phyloP scores from a whole-genome alignment of 2,797 vertebrate species.

The Aplochiton taeniatus region DNA sequence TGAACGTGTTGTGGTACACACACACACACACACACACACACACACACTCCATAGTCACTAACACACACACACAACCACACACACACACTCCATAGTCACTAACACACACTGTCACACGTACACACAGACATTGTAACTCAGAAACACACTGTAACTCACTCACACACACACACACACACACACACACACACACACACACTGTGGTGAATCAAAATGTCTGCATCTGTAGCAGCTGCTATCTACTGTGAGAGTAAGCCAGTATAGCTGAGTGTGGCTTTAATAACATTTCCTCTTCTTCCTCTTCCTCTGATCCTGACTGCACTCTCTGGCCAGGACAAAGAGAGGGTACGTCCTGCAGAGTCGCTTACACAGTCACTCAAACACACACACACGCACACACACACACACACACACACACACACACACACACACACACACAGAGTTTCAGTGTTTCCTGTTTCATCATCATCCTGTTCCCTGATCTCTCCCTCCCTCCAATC shows the following conservation, averaged over 20 bases:
- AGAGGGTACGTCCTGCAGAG: constrained; percentile 66
- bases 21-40: neutral
- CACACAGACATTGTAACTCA: too few species aligned
- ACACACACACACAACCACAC: constrained; percentile 8
- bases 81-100: neutral
- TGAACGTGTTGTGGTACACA: constrained; percentile 85
- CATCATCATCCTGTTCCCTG: constrained; percentile 9
- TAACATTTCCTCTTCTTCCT: constrained; percentile 12
- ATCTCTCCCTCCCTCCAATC: constrained; percentile 8
- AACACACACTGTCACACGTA: too few species aligned
- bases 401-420: too few species aligned
- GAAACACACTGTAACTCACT: too few species aligned
- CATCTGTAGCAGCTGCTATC: too few species aligned
- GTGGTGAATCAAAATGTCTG: too few species aligned
- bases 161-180: too few species aligned
- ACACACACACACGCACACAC: too few species aligned
- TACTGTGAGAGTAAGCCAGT: too few species aligned
- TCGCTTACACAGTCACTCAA: too few species aligned
- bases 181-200: too few species aligned
- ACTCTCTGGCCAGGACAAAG: constrained; percentile 66
- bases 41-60: neutral
- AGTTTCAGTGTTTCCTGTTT: constrained; percentile 5
- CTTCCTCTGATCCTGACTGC: constrained; percentile 48
- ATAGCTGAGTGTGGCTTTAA: neutral
- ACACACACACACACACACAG: too few species aligned